Base-by-base conservation (phyloP, 2,797 vertebrate species). In the Cacajao melanocephalus region DNA sequence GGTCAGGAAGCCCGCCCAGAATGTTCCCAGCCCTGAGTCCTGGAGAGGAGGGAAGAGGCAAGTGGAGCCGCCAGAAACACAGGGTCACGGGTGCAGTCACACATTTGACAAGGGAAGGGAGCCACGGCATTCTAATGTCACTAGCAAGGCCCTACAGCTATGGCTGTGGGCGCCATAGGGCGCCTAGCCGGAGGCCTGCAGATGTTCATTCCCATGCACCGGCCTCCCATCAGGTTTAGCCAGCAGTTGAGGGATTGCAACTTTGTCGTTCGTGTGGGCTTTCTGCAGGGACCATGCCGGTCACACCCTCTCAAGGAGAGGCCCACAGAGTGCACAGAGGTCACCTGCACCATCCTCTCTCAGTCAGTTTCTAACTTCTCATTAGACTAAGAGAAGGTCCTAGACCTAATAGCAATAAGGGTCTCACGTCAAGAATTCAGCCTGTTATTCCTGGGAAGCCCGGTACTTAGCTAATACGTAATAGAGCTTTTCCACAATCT, bases 61-160 rank as follows among this genome's bases (percentile, higher is more conserved):
- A 2, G 52, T 0, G 1, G 30, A 9, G 14, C 0, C 11, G 41
- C 33, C 41, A 0, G 57, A 39, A 7, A 46, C 5, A 0, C 12
- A 15, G 82, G 78, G 9, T 7, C 13, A 0, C 0, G 9, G 30
- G 9, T 7, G 15, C 9, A 1, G 61, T 86, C 26, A 20, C 19
- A 1, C 7, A 0, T 20, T 4, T 36, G 50, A 9, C 0, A 0
- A 50, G 11, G 83, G 8, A 9, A 5, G 46, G 61, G 52, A 5
- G 7, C 5, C 26, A 13, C 11, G 4, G 15, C 72, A 7, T 5
- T 14, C 6, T 1, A n/a, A 52, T n/a, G 41, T 50, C 5, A 0
- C 30, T 0, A 2, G 39, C 41, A 17, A 1, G 55, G 78, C 61
- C 46, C 0, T 0, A 0, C 39, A 52, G 36, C 67, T 6, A 9